Evolutionary conservation across 2,888 invertebrate species (phyloP).

Genomic region (Seladonia tumulorum): DNA sequence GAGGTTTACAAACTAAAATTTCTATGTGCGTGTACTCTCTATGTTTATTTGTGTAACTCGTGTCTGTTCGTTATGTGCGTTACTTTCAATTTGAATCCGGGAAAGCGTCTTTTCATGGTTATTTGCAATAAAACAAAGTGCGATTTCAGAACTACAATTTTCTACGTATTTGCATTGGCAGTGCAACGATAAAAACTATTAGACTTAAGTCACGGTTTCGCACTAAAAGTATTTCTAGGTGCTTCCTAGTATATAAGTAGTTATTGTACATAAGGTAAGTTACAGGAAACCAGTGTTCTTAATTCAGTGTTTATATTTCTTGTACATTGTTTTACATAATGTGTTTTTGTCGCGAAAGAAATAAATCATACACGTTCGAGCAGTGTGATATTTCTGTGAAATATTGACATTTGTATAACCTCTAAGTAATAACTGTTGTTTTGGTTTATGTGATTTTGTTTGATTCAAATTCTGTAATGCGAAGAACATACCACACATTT

Average conservation of each 20-base stretch:
- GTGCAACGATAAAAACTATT: background rate
- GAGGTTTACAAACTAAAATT: background rate
- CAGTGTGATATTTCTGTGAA: background rate
- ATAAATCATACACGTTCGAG: background rate
- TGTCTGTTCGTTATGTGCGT: background rate
- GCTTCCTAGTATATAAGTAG: background rate
- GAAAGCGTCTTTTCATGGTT: background rate
- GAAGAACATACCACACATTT: background rate
- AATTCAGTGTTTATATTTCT: background rate
- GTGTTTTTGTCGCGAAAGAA: background rate
- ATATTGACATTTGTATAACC: slow-evolving; percentile 34
- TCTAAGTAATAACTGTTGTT: background rate
- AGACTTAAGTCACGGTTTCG: background rate
- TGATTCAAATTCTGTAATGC: background rate
- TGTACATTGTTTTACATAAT: background rate
- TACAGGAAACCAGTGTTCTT: background rate
- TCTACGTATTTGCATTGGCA: background rate
- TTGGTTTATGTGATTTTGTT: background rate
- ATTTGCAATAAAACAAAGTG: background rate
- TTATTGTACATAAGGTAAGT: background rate
- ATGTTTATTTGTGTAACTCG: background rate
- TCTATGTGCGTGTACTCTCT: background rate
- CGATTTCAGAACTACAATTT: background rate
- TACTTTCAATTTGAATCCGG: background rate
- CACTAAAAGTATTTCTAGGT: background rate